Conservation (phyloP, 2,888 invertebrate species). For the Mesochorus sp. region DNA sequence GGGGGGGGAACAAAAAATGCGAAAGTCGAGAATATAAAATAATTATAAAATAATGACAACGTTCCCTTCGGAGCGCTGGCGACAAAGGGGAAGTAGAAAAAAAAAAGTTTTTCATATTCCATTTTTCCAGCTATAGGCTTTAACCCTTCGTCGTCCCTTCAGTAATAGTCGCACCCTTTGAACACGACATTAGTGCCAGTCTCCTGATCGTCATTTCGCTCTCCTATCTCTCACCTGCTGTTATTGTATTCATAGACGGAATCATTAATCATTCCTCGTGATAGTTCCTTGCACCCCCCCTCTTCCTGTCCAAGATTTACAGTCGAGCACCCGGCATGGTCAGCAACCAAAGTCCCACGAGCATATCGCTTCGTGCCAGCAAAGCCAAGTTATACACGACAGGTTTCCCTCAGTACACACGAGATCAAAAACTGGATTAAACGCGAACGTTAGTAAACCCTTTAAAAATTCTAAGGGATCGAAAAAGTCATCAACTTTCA, state of each 20-base stretch:
- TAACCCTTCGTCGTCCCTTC: background rate
- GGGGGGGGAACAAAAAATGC: too few relatives aligned
- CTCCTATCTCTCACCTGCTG: background rate
- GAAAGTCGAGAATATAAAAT: too few relatives aligned
- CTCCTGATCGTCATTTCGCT: background rate
- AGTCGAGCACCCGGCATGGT: background rate
- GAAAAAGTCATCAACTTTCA: too few relatives aligned
- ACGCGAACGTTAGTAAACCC: too few relatives aligned
- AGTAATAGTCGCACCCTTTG: background rate
- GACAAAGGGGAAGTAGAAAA: too few relatives aligned
- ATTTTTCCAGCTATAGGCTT: too few relatives aligned
- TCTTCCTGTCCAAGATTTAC: background rate
- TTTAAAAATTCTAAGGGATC: too few relatives aligned
- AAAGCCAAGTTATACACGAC: background rate
- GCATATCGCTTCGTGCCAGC: background rate
- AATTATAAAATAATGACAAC: too few relatives aligned
- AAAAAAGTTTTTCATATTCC: too few relatives aligned
- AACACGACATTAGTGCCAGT: background rate
- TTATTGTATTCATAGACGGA: background rate
- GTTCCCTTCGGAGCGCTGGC: too few relatives aligned
- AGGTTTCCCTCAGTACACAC: too few relatives aligned
- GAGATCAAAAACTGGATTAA: too few relatives aligned
- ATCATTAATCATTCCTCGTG: background rate
- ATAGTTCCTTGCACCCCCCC: background rate
- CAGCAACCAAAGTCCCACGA: background rate